These are phyloP conservation scores for Physella acuta DNA, from an alignment of 1,140 invertebrate genomes.

Conservation along the genomic window DNA sequence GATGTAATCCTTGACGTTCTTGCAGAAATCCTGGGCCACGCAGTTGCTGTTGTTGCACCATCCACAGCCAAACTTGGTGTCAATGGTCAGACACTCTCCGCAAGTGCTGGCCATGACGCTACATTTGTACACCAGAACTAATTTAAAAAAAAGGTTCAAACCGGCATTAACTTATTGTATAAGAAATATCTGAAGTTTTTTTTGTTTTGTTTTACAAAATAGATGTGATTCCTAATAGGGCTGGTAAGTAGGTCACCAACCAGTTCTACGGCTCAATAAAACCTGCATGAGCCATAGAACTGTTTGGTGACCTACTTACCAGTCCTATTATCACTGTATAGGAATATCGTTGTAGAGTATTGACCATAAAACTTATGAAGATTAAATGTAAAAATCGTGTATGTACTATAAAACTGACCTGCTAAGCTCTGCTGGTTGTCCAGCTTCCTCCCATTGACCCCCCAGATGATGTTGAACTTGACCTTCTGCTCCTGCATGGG, in stretches of 20 bases:
- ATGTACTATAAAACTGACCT: background rate
- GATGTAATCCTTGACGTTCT: too few relatives aligned
- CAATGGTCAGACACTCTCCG: constrained; percentile 49
- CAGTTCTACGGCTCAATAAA: too few relatives aligned
- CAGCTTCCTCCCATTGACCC: too few relatives aligned
- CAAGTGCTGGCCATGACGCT: constrained; percentile 51
- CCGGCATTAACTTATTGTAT: background rate
- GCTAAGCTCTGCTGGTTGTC: too few relatives aligned
- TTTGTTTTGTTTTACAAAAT: background rate
- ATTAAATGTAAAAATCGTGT: background rate
- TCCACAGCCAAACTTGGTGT: constrained; percentile 47
- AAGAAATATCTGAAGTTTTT: background rate
- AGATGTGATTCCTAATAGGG: too few relatives aligned
- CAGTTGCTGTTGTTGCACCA: constrained; percentile 48
- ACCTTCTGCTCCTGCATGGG: too few relatives aligned
- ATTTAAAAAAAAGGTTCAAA: constrained; percentile 21
- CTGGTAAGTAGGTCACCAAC: too few relatives aligned
- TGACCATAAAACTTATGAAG: background rate
- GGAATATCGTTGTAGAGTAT: too few relatives aligned
- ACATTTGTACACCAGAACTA: constrained; percentile 58
- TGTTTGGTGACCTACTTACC: too few relatives aligned
- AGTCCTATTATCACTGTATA: too few relatives aligned
- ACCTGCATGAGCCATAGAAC: too few relatives aligned
- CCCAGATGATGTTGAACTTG: too few relatives aligned
- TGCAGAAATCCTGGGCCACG: constrained; percentile 38